Percentiles rank a stretch among this genome's conserved stretches.
Conservation (phyloP, 2,888 invertebrate genomes). For the Clanis bilineata region DNA sequence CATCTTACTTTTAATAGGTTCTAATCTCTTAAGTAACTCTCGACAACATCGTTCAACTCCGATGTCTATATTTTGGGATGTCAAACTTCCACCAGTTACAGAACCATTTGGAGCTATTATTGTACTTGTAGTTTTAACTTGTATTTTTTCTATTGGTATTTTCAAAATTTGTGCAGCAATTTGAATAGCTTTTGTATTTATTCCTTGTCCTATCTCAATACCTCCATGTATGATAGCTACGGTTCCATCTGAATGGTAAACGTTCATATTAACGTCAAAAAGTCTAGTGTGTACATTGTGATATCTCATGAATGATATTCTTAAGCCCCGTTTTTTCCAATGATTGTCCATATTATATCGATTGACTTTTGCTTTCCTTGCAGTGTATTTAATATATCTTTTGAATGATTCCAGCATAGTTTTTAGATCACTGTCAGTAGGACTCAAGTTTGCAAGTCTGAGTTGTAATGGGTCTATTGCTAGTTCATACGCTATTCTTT, state of each 20-base stretch:
- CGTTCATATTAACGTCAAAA: conserved; percentile 29
- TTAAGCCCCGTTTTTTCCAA: conserved; percentile 87
- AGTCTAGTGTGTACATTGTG: conserved; percentile 32
- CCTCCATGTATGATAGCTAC: conserved; percentile 88
- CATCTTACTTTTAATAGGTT: conserved; percentile 31
- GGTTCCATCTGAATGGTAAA: conserved; percentile 81
- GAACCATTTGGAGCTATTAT: conserved; percentile 83
- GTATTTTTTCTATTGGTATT: conserved; percentile 84
- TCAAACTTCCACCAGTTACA: conserved; percentile 84
- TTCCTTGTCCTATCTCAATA: conserved; percentile 90
- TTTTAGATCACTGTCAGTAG: conserved; percentile 39
- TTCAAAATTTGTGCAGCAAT: conserved; percentile 84
- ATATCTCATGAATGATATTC: conserved; percentile 83
- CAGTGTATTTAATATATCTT: conserved; percentile 72
- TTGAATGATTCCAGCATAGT: conserved; percentile 76
- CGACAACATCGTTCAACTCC: conserved; percentile 37
- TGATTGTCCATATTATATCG: conserved; percentile 81
- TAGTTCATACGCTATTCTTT: conserved; percentile 79
- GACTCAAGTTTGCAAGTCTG: conserved; percentile 74
- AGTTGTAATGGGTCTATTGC: conserved; percentile 82
- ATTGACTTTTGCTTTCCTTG: conserved; percentile 69
- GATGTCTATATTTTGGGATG: conserved; percentile 43
- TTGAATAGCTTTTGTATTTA: conserved; percentile 86
- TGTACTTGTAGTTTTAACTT: conserved; percentile 84
- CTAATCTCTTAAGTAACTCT: conserved; percentile 31